Percentiles rank a stretch among this genome's conserved stretches.
Evolutionary conservation across 2,113 vertebrate genomes (phyloP).

Genomic region (Tetrax tetrax): DNA sequence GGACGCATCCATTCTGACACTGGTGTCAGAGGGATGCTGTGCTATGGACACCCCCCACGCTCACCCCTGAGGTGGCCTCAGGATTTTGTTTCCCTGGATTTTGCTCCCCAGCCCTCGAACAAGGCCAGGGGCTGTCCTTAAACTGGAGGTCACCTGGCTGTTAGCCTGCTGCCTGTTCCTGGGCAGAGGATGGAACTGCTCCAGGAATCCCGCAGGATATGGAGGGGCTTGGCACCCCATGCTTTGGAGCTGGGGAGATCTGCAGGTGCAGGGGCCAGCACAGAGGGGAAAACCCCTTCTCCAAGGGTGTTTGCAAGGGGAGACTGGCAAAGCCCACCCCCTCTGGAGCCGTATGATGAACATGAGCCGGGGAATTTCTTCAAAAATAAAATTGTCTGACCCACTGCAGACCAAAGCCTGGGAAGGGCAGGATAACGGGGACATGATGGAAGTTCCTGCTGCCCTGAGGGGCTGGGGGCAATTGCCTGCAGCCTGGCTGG

Average conservation of each 20-base stretch:
- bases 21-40: neutral
- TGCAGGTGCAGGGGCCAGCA: neutral
- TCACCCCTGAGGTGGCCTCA: neutral
- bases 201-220: neutral
- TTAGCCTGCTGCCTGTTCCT: neutral
- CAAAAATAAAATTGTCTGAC: neutral
- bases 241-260: neutral
- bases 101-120: neutral
- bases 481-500: neutral
- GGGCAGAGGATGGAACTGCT: neutral
- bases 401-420: accelerated
- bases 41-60: accelerated
- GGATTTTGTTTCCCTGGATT: neutral
- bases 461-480: accelerated
- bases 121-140: neutral
- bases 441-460: neutral
- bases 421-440: neutral
- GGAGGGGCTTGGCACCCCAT: neutral
- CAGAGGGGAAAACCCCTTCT: neutral
- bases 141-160: neutral
- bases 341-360: accelerated
- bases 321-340: neutral
- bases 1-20: accelerated
- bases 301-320: neutral
- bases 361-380: neutral